Evolutionary conservation across 2,888 invertebrate species (phyloP).

Genomic region (Clitarchus hookeri): DNA sequence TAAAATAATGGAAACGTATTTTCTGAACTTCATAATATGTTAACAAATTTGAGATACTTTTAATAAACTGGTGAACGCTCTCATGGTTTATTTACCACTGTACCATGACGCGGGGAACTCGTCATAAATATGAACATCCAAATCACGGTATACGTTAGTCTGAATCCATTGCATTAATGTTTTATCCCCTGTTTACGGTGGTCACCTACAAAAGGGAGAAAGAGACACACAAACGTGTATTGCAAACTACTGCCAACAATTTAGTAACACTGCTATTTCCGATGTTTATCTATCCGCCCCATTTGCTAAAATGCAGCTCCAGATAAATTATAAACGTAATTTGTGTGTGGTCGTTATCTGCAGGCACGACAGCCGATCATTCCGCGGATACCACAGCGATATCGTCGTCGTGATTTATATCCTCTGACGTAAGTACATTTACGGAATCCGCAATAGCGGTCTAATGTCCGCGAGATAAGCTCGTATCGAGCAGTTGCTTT

Average conservation of each 20-base stretch:
- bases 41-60: too few relatives aligned
- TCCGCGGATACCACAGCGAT: not conserved
- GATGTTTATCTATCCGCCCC: not conserved
- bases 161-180: not conserved
- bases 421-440: not conserved
- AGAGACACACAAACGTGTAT: not conserved
- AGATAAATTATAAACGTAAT: conserved; percentile 10
- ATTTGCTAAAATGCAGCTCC: conserved; percentile 4
- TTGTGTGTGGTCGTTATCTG: not conserved
- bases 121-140: not conserved
- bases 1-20: too few relatives aligned
- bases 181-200: not conserved
- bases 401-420: not conserved
- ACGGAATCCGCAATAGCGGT: not conserved
- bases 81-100: not conserved
- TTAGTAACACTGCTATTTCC: not conserved
- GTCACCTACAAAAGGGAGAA: not conserved
- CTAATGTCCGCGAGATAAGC: conserved; percentile 8
- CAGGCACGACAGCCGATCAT: not conserved
- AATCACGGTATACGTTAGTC: not conserved
- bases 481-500: not conserved
- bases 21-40: too few relatives aligned
- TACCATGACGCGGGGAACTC: not conserved
- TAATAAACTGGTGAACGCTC: too few relatives aligned
- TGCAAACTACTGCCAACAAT: not conserved